Percentiles rank a stretch among this genome's conserved stretches.
phyloP scores from a whole-genome alignment of 2,113 vertebrate species.

The Spermophilus dauricus region DNA sequence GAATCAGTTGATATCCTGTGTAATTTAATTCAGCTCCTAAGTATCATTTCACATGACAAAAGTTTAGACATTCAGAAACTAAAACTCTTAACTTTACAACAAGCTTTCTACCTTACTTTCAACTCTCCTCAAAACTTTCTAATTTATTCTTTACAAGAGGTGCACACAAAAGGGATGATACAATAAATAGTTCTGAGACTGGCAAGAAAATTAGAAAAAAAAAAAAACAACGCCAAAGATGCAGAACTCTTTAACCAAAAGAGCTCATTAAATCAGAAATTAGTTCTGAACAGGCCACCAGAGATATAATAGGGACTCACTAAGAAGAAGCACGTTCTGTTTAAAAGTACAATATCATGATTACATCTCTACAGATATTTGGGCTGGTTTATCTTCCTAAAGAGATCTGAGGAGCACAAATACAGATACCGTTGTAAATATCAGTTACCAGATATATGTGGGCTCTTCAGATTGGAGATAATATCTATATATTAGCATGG shows the following conservation, averaged over 20 bases:
- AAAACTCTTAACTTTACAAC: neutral
- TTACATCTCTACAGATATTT: neutral
- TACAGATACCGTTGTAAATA: neutral
- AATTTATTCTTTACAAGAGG: neutral
- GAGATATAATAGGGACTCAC: neutral
- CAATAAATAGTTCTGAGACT: neutral
- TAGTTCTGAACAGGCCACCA: neutral
- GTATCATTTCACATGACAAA: neutral
- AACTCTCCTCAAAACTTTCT: neutral
- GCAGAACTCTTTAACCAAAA: neutral
- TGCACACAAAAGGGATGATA: neutral
- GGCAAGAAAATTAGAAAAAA: neutral
- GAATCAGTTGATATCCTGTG: neutral
- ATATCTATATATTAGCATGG: neutral
- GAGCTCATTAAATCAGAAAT: neutral
- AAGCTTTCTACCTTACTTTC: neutral
- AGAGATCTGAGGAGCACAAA: neutral
- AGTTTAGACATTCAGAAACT: neutral
- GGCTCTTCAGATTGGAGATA: neutral
- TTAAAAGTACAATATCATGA: neutral
- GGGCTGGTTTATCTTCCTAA: neutral
- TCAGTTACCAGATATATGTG: neutral
- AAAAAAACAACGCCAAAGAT: neutral
- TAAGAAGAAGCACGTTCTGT: neutral
- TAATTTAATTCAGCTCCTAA: neutral